phyloP scores from a whole-genome alignment of 2,797 vertebrate genomes.

The Gephyroberyx darwinii region DNA sequence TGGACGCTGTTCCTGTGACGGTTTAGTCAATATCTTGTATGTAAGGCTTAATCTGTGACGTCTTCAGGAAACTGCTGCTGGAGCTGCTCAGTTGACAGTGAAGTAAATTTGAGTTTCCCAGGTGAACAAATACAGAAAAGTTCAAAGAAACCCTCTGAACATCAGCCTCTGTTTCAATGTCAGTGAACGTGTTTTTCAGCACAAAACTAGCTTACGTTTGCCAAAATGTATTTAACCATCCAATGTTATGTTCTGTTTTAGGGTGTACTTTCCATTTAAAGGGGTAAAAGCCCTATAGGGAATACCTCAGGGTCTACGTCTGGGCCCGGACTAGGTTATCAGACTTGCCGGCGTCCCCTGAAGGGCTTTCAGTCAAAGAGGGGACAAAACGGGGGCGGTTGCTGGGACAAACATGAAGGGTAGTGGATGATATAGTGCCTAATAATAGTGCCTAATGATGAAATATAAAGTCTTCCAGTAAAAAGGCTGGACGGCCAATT shows the following conservation, averaged over 20 bases:
- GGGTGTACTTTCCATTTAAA: neutral
- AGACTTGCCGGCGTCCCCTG: conserved; percentile 34
- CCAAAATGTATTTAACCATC: neutral
- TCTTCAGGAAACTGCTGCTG: neutral
- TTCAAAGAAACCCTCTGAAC: neutral
- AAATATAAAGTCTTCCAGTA: conserved; percentile 8
- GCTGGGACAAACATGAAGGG: neutral
- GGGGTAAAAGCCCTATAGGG: conserved; percentile 5
- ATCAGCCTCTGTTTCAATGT: neutral
- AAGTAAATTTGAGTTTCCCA: neutral
- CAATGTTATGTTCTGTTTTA: neutral
- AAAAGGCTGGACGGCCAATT: neutral
- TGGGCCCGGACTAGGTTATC: conserved; percentile 29
- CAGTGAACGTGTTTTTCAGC: neutral
- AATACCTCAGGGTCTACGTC: conserved; percentile 31
- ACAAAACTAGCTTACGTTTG: neutral
- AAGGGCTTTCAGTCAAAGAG: conserved; percentile 23
- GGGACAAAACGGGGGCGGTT: conserved; percentile 1
- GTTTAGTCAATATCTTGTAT: neutral
- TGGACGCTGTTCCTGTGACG: neutral
- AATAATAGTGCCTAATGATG: neutral
- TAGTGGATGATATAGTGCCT: conserved; percentile 10
- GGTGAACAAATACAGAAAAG: neutral
- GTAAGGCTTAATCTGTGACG: neutral
- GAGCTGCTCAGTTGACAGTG: too few relatives aligned